Conservation (phyloP, 2,888 invertebrate genomes). For the Penaeus monodon region DNA sequence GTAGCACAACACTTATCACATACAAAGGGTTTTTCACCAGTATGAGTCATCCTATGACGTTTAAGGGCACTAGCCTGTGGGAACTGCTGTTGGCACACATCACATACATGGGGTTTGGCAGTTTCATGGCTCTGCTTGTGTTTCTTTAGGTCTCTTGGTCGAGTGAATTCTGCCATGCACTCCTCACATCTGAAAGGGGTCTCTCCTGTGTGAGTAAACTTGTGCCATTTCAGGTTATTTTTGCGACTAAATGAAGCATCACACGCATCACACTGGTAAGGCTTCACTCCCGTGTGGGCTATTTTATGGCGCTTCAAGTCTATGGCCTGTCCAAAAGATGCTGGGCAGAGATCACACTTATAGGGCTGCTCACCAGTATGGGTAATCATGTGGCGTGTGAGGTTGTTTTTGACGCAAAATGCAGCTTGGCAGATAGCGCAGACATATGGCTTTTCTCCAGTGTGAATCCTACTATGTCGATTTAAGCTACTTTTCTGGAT, state of each 20-base stretch:
- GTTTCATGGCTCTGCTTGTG: conserved; percentile 49
- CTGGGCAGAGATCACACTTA: conserved; percentile 54
- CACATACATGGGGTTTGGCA: conserved; percentile 34
- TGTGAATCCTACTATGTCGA: conserved; percentile 56
- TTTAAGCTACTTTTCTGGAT: conserved; percentile 61
- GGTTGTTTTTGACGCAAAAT: conserved; percentile 60
- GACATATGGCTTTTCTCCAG: conserved; percentile 56
- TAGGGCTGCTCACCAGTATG: conserved; percentile 62
- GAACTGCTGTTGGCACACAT: conserved; percentile 44
- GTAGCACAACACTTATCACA: conserved; percentile 57
- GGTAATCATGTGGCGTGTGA: conserved; percentile 57
- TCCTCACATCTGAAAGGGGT: conserved; percentile 58
- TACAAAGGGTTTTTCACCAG: conserved; percentile 48
- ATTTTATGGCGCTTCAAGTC: conserved; percentile 59
- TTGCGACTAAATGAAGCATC: conserved; percentile 58
- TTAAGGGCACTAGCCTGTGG: conserved; percentile 37
- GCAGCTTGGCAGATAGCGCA: conserved; percentile 54
- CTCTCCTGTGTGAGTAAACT: conserved; percentile 55
- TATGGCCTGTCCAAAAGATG: conserved; percentile 57
- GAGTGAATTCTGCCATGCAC: conserved; percentile 42
- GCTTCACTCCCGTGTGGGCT: conserved; percentile 57
- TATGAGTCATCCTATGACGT: conserved; percentile 54
- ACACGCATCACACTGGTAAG: conserved; percentile 53
- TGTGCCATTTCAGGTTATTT: conserved; percentile 57
- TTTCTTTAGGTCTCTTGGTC: conserved; percentile 58